Conservation (phyloP, 1,140 invertebrate genomes). For the Panagrolaimus sp. region DNA sequence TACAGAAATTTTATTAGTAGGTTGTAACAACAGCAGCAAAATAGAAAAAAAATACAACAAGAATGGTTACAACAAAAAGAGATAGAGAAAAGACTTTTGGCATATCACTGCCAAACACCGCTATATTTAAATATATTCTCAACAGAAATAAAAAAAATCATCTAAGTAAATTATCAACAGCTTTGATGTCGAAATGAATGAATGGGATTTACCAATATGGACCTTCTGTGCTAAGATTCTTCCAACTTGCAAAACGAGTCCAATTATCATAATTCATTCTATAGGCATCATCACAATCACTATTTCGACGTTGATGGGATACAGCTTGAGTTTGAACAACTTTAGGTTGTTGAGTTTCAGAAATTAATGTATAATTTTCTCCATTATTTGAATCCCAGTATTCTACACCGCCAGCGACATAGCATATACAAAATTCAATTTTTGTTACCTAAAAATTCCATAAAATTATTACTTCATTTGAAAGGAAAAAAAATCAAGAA, state of each 20-base stretch:
- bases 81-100: too few species aligned
- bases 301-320: constrained; percentile 4
- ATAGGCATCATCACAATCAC: constrained; percentile 61
- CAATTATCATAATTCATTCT: constrained; percentile 65
- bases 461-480: neutral
- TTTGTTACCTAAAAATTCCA: constrained; percentile 40
- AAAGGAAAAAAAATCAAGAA: neutral
- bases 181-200: too few species aligned
- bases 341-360: constrained; percentile 14
- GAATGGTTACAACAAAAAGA: too few species aligned
- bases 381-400: constrained; percentile 85
- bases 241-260: constrained; percentile 73
- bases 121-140: too few species aligned
- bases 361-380: constrained; percentile 67
- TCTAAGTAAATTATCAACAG: too few species aligned
- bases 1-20: too few species aligned
- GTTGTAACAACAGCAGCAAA: too few species aligned
- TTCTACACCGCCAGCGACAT: constrained; percentile 64
- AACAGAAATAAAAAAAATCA: too few species aligned
- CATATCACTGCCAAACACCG: too few species aligned
- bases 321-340: constrained; percentile 13
- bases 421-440: constrained; percentile 87
- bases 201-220: constrained; percentile 69
- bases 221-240: constrained; percentile 67
- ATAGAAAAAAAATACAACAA: too few species aligned